Conservation (phyloP, 2,113 vertebrate species). For the Panurus biarmicus region DNA sequence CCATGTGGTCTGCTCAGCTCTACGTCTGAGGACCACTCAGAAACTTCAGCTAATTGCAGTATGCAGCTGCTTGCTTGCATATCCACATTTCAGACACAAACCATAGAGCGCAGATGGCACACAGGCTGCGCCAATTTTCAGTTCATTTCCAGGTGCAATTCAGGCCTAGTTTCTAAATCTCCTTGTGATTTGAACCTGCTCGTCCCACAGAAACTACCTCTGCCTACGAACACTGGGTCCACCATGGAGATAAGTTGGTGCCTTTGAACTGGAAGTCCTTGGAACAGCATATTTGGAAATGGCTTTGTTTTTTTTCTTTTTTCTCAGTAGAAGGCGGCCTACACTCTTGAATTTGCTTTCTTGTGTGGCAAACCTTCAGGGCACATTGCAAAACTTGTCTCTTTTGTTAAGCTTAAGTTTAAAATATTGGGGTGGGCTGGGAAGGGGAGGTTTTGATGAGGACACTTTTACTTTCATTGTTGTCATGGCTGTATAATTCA, state of each 20-base stretch:
- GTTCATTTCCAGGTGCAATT: slow-evolving; percentile 62
- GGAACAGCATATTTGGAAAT: not conserved
- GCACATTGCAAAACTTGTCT: not conserved
- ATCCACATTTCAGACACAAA: slow-evolving; percentile 60
- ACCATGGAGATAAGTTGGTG: not conserved
- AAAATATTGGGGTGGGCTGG: not conserved
- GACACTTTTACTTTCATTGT: slow-evolving; percentile 42
- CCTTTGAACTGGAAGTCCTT: not conserved
- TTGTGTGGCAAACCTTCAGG: not conserved
- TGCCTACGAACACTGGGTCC: not conserved
- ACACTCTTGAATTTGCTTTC: slow-evolving; percentile 3
- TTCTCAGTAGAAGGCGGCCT: not conserved
- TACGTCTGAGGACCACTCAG: slow-evolving; percentile 62
- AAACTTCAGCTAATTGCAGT: slow-evolving; percentile 64
- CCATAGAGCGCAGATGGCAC: slow-evolving; percentile 57
- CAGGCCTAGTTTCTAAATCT: slow-evolving; percentile 44
- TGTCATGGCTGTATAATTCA: slow-evolving; percentile 14
- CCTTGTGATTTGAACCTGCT: slow-evolving; percentile 49
- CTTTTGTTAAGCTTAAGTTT: slow-evolving; percentile 5
- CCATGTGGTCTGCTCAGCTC: slow-evolving; percentile 64
- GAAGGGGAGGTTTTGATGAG: not conserved
- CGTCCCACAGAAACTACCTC: not conserved
- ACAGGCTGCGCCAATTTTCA: slow-evolving; percentile 56
- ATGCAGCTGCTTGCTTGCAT: slow-evolving; percentile 62
- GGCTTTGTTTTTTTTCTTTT: not conserved